Conservation (phyloP, 2,113 vertebrate species). For the Otolemur garnettii region DNA sequence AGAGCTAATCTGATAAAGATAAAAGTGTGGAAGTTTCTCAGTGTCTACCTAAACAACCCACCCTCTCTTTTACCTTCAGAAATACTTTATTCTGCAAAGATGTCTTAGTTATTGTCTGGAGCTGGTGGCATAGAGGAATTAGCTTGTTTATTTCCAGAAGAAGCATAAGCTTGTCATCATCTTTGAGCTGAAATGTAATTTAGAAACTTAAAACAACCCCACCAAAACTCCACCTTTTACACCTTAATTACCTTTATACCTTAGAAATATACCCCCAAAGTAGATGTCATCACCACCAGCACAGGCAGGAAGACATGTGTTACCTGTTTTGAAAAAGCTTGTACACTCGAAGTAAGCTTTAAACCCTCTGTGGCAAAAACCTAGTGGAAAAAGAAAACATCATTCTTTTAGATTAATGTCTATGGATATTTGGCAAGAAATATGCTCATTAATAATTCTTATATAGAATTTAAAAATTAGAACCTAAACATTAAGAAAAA, state of each 20-base stretch:
- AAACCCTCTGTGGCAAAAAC: slow-evolving; percentile 95
- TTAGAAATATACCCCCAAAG: background rate
- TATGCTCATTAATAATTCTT: background rate
- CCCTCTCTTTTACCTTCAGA: slow-evolving; percentile 92
- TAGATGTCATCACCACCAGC: background rate
- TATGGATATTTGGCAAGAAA: background rate
- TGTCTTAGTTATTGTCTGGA: slow-evolving; percentile 92
- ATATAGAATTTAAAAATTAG: background rate
- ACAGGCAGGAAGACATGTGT: background rate
- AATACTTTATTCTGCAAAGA: slow-evolving; percentile 95
- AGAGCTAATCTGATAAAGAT: background rate
- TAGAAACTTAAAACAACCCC: slow-evolving; percentile 60
- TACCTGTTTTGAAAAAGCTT: slow-evolving; percentile 94
- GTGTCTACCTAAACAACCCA: background rate
- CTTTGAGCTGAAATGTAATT: slow-evolving; percentile 89
- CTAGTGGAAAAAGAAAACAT: slow-evolving; percentile 84
- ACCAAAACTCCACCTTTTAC: slow-evolving; percentile 34
- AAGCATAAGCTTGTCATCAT: slow-evolving; percentile 93
- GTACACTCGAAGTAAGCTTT: slow-evolving; percentile 93
- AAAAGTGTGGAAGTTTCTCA: background rate
- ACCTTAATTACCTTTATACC: background rate
- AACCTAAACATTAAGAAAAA: background rate
- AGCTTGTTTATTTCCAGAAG: slow-evolving; percentile 95
- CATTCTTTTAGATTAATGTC: slow-evolving; percentile 25
- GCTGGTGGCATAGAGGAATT: slow-evolving; percentile 92